phyloP scores from a whole-genome alignment of 1,140 invertebrate species.

The Oncopodura yosiiana region DNA sequence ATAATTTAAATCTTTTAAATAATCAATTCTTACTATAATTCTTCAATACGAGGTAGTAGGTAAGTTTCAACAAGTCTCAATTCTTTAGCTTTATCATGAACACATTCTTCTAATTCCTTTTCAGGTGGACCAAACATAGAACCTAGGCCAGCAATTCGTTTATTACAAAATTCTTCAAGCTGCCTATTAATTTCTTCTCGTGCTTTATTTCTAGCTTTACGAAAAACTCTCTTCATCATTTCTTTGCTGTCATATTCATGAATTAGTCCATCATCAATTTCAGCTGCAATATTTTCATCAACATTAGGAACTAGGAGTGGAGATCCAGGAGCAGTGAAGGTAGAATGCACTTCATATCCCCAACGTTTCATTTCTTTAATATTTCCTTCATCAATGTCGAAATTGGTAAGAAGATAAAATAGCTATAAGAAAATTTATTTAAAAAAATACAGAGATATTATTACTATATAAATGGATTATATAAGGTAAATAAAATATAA shows the following conservation, averaged over 20 bases:
- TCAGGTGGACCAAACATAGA: conserved; percentile 79
- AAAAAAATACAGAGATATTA: conserved; percentile 6
- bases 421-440: conserved; percentile 49
- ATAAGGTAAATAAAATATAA: background rate
- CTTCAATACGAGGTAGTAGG: conserved; percentile 61
- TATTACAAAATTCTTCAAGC: conserved; percentile 78
- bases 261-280: conserved; percentile 74
- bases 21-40: conserved; percentile 50
- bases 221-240: conserved; percentile 73
- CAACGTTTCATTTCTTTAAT: conserved; percentile 86
- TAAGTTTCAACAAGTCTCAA: conserved; percentile 61
- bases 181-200: conserved; percentile 78
- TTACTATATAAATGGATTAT: background rate
- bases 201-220: conserved; percentile 70
- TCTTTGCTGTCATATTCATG: conserved; percentile 79
- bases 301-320: conserved; percentile 70
- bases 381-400: conserved; percentile 60
- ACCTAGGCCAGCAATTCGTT: conserved; percentile 77
- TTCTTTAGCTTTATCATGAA: conserved; percentile 70
- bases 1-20: too few species aligned
- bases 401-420: conserved; percentile 77
- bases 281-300: conserved; percentile 73
- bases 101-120: conserved; percentile 63
- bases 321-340: conserved; percentile 82
- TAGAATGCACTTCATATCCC: conserved; percentile 96